Evolutionary conservation across 2,113 vertebrate species (phyloP).

Genomic region (Aplodontia rufa): DNA sequence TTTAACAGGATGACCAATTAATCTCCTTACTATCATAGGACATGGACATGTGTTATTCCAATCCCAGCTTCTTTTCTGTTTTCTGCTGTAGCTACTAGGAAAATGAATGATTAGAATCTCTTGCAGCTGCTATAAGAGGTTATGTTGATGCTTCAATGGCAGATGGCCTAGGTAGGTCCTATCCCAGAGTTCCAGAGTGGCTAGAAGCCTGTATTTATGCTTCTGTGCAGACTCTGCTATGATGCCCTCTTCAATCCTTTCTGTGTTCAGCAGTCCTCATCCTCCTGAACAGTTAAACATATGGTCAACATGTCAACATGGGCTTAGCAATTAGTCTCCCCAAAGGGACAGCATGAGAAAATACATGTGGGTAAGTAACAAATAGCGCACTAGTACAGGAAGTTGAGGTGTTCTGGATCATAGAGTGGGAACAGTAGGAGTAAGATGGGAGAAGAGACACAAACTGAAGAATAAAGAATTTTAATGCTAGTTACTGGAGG

Average conservation of each 20-base stretch:
- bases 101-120: neutral
- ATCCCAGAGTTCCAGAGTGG: neutral
- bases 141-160: neutral
- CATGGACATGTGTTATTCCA: neutral
- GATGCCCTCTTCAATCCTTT: neutral
- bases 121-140: neutral
- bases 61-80: neutral
- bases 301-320: too few species aligned
- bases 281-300: neutral
- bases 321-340: neutral
- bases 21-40: neutral
- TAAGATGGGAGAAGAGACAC: neutral
- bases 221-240: neutral
- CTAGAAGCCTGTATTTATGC: neutral
- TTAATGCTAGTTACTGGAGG: neutral
- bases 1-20: neutral
- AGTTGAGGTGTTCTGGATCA: neutral
- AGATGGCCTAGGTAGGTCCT: neutral
- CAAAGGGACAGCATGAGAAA: neutral
- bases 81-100: neutral
- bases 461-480: neutral
- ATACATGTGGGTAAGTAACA: neutral
- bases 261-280: neutral
- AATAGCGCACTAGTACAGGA: accelerated
- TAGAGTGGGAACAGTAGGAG: neutral